Base-by-base conservation (phyloP, 92 coral and sea anemone species). In the Chrysogorgia sp. region DNA sequence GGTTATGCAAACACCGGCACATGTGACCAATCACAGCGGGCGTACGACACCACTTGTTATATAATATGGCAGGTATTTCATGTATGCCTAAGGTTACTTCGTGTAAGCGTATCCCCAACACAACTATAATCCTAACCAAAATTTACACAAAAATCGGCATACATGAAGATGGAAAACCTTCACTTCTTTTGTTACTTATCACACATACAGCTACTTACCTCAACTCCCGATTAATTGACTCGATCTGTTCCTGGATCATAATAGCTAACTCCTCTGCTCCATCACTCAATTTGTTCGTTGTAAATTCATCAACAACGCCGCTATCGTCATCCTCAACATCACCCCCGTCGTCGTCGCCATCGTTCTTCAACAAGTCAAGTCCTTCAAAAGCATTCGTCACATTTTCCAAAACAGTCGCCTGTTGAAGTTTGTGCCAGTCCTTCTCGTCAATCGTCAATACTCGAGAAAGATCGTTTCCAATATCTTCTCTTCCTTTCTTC, bases 401-500 rank as follows among this genome's bases (percentile, higher is more conserved):
- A 77, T 87, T 96, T 34, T 92, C 88, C 0, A 96, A 86, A 3
- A 96, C 99, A 19, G 89, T 96, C 15, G 82, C 97, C 76, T 96
- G 99, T 40, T 96, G 96, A 22, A 96, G 80, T 68, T 96, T 96
- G 34, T 96, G 99, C 99, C 99, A 96, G 71, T 96, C 99, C 62
- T 96, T 93, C 75, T 96, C 99, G 45, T 96, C 92, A 1, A 96
- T 93, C 1, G 99, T 96, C 61, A 87, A 86, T 26, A 96, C 99
- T 34, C 92, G 91, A 49, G 93, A 90, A 1, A 96, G 99, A 58
- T 93, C 86, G 25, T 86, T 90, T 52, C 84, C 86, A 29, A 96
- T 74, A 30, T 96, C 90, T 25, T 67, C 85, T 1, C 99, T 96
- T 5, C 99, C 99, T 64, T 93, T 88, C 35, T 86, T 94, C 63